phyloP scores from a whole-genome alignment of 2,888 invertebrate genomes.

The Callosobruchus maculatus region DNA sequence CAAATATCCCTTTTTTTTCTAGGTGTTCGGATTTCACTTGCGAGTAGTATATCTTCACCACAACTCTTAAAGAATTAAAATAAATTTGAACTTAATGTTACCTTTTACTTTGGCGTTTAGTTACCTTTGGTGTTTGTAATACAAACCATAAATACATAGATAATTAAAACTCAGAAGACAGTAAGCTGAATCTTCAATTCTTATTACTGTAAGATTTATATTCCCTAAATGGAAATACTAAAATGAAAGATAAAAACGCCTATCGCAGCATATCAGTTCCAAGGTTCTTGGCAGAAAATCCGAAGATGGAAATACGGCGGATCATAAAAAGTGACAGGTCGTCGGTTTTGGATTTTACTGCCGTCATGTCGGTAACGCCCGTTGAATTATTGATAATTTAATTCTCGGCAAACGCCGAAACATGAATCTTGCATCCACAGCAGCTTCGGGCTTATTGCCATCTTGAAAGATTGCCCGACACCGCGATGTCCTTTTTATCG shows the following conservation, averaged over 20 bases:
- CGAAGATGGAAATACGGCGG: conserved; percentile 16
- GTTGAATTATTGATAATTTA: conserved; percentile 50
- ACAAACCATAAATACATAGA: no score
- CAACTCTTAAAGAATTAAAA: no score
- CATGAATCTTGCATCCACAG: conserved; percentile 41
- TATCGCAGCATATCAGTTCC: neutral
- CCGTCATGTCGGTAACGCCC: conserved; percentile 39
- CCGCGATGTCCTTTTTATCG: neutral
- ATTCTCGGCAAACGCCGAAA: conserved; percentile 45
- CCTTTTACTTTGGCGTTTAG: no score
- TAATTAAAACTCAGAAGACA: no score
- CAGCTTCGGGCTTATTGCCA: neutral
- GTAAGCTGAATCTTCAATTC: no score
- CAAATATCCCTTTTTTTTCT: no score
- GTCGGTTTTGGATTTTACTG: conserved; percentile 39
- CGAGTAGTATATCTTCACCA: no score
- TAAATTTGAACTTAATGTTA: no score
- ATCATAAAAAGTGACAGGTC: conserved; percentile 39
- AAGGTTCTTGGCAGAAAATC: neutral
- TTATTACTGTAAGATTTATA: neutral
- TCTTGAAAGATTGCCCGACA: neutral
- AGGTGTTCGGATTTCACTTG: no score
- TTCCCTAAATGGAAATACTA: neutral
- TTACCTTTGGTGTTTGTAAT: no score
- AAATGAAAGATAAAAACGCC: neutral